A percentile compares a stretch with the other conserved stretches of the same genome.
Evolutionary conservation across 2,888 invertebrate genomes (phyloP).

Genomic region (Electrophaes corylata): DNA sequence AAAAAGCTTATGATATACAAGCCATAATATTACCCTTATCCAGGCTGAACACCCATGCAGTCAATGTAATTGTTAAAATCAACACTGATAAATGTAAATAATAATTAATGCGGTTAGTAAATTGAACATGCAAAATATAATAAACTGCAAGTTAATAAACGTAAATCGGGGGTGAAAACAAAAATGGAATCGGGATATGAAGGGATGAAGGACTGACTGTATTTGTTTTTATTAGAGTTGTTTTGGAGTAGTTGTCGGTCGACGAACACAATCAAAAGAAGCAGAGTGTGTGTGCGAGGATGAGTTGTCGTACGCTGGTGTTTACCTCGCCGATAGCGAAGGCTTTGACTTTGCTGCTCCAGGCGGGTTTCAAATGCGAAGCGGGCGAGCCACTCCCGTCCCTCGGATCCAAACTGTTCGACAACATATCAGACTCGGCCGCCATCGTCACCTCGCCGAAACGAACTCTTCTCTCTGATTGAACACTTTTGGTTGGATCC

Average conservation of each 20-base stretch:
- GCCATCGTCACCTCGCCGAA: conserved; percentile 78
- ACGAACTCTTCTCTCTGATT: conserved; percentile 79
- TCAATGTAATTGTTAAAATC: conserved; percentile 59
- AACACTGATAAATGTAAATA: conserved; percentile 52
- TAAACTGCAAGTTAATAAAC: conserved; percentile 75
- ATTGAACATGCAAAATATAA: conserved; percentile 78
- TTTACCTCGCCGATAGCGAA: conserved; percentile 84
- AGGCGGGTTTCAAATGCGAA: conserved; percentile 73
- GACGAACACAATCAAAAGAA: conserved; percentile 84
- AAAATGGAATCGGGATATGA: conserved; percentile 61
- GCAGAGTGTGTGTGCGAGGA: conserved; percentile 72
- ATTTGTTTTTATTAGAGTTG: conserved; percentile 62
- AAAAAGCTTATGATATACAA: conserved; percentile 78
- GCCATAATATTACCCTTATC: conserved; percentile 70
- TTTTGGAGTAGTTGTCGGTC: conserved; percentile 71
- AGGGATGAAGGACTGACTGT: conserved; percentile 57
- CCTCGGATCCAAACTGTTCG: conserved; percentile 68
- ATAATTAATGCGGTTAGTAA: conserved; percentile 63
- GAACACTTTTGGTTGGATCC: conserved; percentile 68
- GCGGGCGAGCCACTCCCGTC: conserved; percentile 70
- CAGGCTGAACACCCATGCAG: conserved; percentile 80
- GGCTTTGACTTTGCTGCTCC: conserved; percentile 83
- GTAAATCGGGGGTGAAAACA: conserved; percentile 61
- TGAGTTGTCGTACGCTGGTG: conserved; percentile 76
- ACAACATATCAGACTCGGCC: conserved; percentile 66